A percentile compares a stretch with the other conserved stretches of the same genome.
These are phyloP conservation scores for Sialis fuliginosa DNA, from an alignment of 2,888 invertebrate genomes.

Conservation along the genomic window DNA sequence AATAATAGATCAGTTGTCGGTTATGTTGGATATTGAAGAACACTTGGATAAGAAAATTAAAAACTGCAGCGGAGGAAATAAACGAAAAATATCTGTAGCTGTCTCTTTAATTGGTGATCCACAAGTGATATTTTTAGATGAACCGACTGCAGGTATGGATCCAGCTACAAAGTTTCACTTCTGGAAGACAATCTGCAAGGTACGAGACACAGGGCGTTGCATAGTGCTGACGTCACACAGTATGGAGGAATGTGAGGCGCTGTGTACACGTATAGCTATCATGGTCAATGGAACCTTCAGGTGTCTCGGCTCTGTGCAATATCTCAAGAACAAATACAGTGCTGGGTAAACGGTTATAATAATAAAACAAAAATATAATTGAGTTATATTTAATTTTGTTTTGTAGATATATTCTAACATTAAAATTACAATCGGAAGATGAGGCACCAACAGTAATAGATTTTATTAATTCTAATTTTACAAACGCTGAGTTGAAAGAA, in stretches of 20 bases:
- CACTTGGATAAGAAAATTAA: constrained; percentile 41
- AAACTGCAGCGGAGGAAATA: constrained; percentile 55
- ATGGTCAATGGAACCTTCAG: constrained; percentile 75
- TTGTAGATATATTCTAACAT: constrained; percentile 11
- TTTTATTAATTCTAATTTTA: constrained; percentile 17
- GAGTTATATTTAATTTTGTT: too few species aligned
- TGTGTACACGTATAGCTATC: constrained; percentile 63
- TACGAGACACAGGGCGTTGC: constrained; percentile 52
- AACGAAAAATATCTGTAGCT: constrained; percentile 54
- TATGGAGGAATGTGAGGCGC: constrained; percentile 76
- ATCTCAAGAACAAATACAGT: constrained; percentile 63
- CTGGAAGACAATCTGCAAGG: constrained; percentile 56
- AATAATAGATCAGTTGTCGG: constrained; percentile 28
- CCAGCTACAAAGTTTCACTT: constrained; percentile 63
- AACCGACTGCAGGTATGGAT: constrained; percentile 54
- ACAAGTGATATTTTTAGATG: constrained; percentile 49
- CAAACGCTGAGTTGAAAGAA: constrained; percentile 32
- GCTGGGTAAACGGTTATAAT: constrained; percentile 28
- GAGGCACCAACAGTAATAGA: constrained; percentile 9
- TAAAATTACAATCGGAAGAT: constrained; percentile 22
- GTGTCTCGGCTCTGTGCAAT: constrained; percentile 65
- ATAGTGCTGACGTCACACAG: constrained; percentile 72
- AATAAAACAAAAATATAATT: too few species aligned
- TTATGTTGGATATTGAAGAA: constrained; percentile 36
- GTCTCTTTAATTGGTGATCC: constrained; percentile 51